Percentiles rank a stretch among this genome's conserved stretches.
Evolutionary conservation across 2,797 vertebrate genomes (phyloP).

Genomic region (Labeo calbasu): DNA sequence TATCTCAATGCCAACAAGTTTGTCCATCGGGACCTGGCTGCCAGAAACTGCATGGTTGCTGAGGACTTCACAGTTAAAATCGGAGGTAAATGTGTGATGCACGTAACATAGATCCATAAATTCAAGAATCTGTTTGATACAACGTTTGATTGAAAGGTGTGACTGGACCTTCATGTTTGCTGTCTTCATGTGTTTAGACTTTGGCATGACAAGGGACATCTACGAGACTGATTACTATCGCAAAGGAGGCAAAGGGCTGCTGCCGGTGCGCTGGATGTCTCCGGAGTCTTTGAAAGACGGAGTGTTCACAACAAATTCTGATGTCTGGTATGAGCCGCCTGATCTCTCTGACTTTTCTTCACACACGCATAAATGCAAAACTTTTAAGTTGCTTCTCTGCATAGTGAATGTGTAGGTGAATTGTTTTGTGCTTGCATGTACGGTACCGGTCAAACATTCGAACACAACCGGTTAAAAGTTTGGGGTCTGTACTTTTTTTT

Average conservation of each 20-base stretch:
- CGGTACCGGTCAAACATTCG: neutral
- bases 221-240: constrained; percentile 99
- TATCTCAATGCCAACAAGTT: constrained; percentile 99
- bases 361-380: constrained; percentile 16
- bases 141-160: constrained; percentile 56
- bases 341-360: constrained; percentile 38
- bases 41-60: constrained; percentile 98
- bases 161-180: constrained; percentile 59
- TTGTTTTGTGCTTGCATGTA: neutral
- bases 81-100: constrained; percentile 80
- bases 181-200: constrained; percentile 80
- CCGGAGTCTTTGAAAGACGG: constrained; percentile 97
- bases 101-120: neutral
- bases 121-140: constrained; percentile 54
- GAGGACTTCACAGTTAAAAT: constrained; percentile 99
- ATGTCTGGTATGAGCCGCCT: constrained; percentile 89
- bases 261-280: constrained; percentile 99
- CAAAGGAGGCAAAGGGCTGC: constrained; percentile 96
- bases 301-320: constrained; percentile 97
- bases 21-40: constrained; percentile 96
- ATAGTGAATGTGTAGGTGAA: constrained; percentile 46
- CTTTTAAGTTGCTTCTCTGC: constrained; percentile 15
- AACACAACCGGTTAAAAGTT: neutral
- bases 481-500: no score
- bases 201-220: constrained; percentile 99